Evolutionary conservation across 2,113 vertebrate species (phyloP).

Genomic region (Accipiter cooperii): DNA sequence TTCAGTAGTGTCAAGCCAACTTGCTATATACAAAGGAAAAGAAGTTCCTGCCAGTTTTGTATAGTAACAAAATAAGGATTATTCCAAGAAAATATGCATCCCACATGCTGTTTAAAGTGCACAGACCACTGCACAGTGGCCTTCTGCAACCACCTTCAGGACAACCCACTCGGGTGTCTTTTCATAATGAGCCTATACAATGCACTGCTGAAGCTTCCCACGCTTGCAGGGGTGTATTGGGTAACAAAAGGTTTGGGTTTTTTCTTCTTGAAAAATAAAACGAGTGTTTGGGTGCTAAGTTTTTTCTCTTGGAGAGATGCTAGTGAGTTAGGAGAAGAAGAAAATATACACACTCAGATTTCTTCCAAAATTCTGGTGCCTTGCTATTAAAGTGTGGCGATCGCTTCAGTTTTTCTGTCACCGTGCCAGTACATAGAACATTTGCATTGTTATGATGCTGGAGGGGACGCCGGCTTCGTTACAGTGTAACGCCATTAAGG

Average conservation of each 20-base stretch:
- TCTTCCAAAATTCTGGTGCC: not conserved
- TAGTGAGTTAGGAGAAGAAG: not conserved
- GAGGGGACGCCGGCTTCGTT: not conserved
- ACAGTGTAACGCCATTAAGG: rapidly evolving
- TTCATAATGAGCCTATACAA: not conserved
- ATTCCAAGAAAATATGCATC: not conserved
- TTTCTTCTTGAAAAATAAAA: not conserved
- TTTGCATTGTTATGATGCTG: rapidly evolving
- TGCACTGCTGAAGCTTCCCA: not conserved
- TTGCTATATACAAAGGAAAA: not conserved
- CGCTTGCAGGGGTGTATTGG: too few relatives aligned
- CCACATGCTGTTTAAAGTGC: not conserved
- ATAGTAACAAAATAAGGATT: not conserved
- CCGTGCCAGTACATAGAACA: rapidly evolving
- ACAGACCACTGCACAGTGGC: not conserved
- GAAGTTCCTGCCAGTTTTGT: not conserved
- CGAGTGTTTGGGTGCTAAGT: rapidly evolving
- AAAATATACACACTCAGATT: not conserved
- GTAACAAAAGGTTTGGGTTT: not conserved
- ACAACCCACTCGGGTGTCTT: not conserved
- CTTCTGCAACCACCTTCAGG: not conserved
- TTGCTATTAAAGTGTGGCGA: rapidly evolving
- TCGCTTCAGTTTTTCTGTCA: not conserved
- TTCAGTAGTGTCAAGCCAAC: not conserved
- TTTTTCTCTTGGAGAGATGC: not conserved